phyloP scores from a whole-genome alignment of 1,140 invertebrate species.

The Temnothorax longispinosus region DNA sequence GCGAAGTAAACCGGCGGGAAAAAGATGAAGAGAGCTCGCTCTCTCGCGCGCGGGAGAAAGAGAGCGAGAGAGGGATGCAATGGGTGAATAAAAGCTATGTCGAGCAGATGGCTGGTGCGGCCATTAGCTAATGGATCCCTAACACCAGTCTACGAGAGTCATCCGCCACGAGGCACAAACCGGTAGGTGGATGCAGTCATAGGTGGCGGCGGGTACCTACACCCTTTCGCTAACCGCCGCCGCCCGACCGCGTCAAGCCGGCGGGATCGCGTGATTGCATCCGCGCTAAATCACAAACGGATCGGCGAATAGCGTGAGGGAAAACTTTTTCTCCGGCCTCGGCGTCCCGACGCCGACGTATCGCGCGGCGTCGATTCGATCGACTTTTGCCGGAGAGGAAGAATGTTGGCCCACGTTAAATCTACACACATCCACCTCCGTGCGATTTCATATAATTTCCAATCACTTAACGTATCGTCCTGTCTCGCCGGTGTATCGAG shows the following conservation, averaged over 20 bases:
- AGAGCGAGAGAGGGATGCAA: slow-evolving; percentile 68
- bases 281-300: slow-evolving; percentile 76
- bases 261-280: slow-evolving; percentile 66
- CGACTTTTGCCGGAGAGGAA: slow-evolving; percentile 29
- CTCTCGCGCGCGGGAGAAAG: neutral
- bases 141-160: slow-evolving; percentile 76
- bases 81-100: slow-evolving; percentile 81
- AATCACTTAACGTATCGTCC: slow-evolving; percentile 55
- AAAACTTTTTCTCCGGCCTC: slow-evolving; percentile 56
- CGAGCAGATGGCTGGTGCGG: slow-evolving; percentile 81
- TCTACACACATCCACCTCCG: neutral
- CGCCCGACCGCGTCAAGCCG: slow-evolving; percentile 38
- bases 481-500: neutral
- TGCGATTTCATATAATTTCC: slow-evolving; percentile 51
- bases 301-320: slow-evolving; percentile 41
- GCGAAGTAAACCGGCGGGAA: slow-evolving; percentile 37
- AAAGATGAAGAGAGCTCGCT: slow-evolving; percentile 35
- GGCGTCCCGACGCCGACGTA: neutral
- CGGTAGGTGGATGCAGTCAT: slow-evolving; percentile 72
- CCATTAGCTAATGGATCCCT: slow-evolving; percentile 85
- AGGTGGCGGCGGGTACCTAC: slow-evolving; percentile 48
- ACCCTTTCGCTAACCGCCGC: slow-evolving; percentile 65
- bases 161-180: slow-evolving; percentile 74
- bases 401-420: slow-evolving; percentile 3
- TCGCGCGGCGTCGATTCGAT: slow-evolving; percentile 38